Evolutionary conservation across 2,797 vertebrate genomes (phyloP).

Genomic region (Gymnopithys bicolor): DNA sequence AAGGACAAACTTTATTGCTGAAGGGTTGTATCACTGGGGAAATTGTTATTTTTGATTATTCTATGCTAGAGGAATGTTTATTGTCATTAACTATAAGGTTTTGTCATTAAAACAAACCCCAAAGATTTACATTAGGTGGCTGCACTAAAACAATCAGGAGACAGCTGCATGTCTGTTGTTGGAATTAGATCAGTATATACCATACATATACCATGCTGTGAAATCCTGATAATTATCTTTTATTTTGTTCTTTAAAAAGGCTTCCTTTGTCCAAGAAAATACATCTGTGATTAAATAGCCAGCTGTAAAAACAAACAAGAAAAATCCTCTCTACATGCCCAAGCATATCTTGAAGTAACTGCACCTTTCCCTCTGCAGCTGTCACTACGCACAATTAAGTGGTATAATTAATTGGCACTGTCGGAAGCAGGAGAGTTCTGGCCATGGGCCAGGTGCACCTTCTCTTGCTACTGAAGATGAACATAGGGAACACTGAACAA

Average conservation of each 20-base stretch:
- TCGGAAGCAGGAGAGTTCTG: background rate
- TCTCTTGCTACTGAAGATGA: background rate
- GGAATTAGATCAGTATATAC: background rate
- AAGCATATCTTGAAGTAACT: background rate
- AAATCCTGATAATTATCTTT: background rate
- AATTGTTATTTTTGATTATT: background rate
- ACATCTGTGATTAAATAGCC: background rate
- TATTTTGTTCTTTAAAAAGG: background rate
- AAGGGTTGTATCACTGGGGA: background rate
- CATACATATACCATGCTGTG: background rate
- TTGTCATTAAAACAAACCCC: background rate
- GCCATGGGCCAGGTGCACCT: background rate
- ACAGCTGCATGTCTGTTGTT: background rate
- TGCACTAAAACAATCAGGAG: background rate
- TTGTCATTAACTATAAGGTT: background rate
- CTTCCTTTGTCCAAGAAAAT: background rate
- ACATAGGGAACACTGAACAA: background rate
- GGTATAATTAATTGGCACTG: background rate
- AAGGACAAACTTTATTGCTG: background rate
- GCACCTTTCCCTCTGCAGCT: background rate
- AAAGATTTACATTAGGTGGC: background rate
- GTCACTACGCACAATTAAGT: background rate
- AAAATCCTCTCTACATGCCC: background rate
- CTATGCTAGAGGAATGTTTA: background rate
- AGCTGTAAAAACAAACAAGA: background rate